These are phyloP conservation scores for Drosophila lacertosa DNA, from an alignment of 1,140 invertebrate genomes.

Conservation along the genomic window DNA sequence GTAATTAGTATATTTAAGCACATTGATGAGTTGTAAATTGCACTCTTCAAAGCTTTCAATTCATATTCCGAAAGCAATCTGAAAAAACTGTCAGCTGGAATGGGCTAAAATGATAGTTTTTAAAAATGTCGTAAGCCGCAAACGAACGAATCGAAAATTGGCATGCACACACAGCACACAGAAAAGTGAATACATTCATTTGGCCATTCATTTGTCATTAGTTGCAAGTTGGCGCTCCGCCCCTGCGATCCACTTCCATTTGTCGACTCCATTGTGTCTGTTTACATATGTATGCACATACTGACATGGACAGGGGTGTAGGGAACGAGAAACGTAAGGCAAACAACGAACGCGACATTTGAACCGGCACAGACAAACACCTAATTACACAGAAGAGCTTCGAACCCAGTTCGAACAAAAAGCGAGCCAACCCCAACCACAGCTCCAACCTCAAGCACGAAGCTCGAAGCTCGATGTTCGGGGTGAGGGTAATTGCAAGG, in stretches of 20 bases:
- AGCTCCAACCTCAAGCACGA: constrained; percentile 15
- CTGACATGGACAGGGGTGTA: background rate
- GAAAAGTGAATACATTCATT: constrained; percentile 26
- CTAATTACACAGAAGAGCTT: constrained; percentile 66
- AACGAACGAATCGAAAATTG: constrained; percentile 9
- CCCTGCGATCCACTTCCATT: constrained; percentile 35
- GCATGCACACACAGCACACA: no score
- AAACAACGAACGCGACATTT: constrained; percentile 77
- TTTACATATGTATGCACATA: background rate
- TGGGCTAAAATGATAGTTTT: constrained; percentile 6
- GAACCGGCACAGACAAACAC: constrained; percentile 72
- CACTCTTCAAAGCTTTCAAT: constrained; percentile 5
- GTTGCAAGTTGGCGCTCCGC: constrained; percentile 42
- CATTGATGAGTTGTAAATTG: constrained; percentile 4
- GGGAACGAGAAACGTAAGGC: constrained; percentile 11
- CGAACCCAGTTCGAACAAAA: background rate
- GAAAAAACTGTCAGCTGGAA: background rate
- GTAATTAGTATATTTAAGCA: no score
- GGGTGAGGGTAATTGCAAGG: constrained; percentile 73
- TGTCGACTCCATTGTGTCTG: constrained; percentile 20
- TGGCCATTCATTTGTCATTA: constrained; percentile 27
- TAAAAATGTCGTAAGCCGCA: constrained; percentile 12
- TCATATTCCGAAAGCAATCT: background rate
- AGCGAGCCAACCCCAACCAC: constrained; percentile 8
- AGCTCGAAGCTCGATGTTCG: no score